A percentile compares a stretch with the other conserved stretches of the same genome.
phyloP scores from a whole-genome alignment of 2,113 vertebrate genomes.

The Chionomys nivalis region DNA sequence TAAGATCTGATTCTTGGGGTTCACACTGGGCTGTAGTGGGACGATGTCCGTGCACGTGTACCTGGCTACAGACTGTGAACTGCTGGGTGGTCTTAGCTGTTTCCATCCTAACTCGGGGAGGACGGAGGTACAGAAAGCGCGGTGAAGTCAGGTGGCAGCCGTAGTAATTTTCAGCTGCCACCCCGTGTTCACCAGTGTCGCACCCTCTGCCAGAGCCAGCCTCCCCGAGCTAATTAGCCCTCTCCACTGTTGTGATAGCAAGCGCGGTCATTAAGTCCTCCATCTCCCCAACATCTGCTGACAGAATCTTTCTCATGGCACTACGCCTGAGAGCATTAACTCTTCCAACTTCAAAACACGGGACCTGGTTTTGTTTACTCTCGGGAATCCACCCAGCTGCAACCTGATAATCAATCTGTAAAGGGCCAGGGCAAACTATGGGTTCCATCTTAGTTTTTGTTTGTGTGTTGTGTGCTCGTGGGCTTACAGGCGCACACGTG shows the following conservation, averaged over 20 bases:
- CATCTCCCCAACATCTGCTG: conserved; percentile 4
- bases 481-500: no score
- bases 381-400: neutral
- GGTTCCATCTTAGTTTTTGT: neutral
- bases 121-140: no score
- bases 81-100: neutral
- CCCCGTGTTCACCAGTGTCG: neutral
- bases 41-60: rapidly evolving
- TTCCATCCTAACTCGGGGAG: neutral
- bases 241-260: neutral
- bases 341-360: neutral
- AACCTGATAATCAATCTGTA: neutral
- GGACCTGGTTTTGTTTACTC: neutral
- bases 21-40: no score
- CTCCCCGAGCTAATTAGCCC: neutral
- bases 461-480: neutral
- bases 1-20: neutral
- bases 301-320: neutral
- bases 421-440: neutral
- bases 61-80: neutral
- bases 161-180: neutral
- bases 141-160: neutral
- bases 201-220: neutral
- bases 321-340: neutral
- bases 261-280: neutral